Base-by-base conservation (phyloP, 2,113 vertebrate species). In the Paramisgurnus dabryanus region DNA sequence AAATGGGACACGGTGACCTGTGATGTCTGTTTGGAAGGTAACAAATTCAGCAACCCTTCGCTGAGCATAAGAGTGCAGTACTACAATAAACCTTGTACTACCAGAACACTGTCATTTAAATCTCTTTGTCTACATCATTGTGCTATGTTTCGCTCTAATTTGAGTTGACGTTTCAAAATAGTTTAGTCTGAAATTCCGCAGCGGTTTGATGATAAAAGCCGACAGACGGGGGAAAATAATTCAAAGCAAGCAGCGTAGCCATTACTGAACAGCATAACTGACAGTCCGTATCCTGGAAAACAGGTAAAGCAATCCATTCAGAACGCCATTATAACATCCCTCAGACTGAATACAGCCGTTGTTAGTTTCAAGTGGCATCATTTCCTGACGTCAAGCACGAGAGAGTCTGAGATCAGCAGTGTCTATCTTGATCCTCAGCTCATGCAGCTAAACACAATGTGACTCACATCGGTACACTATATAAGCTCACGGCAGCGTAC, bases 361-460 rank as follows among this genome's bases (percentile, higher is more conserved):
- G 75, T 53, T 71, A 13, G 64, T 27, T 57, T 64, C n/a, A 73
- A 77, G 73, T 39, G 55, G 7, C 45, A 76, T 47, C 49, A 49
- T 34, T 69, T 6, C 71, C 39, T 12, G 0, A n/a, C 11, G 34
- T 79, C 68, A 69, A 22, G 34, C 40, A 41, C 0, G 18, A 69
- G 49, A 55, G 12, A 66, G 61, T 6, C 49, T 7, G 11, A 53
- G 58, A 78, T 79, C 73, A 80, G 74, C 67, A 58, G 18, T 88
- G 87, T 80, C 86, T 88, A 86, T 90, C 87, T 90, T 76, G 70
- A n/a, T 78, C 61, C 74, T 60, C 34, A 85, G 68, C 79, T 68
- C 71, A 76, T 40, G 73, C 41, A 69, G 66, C 83, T 53, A 85
- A 86, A 87, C 60, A 55, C 87, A 79, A 66, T 81, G 77, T 86